A percentile compares a stretch with the other conserved stretches of the same genome.
These are phyloP conservation scores for Cyphomyrus plagiostoma DNA, from an alignment of 2,113 vertebrate species.

Conservation along the genomic window DNA sequence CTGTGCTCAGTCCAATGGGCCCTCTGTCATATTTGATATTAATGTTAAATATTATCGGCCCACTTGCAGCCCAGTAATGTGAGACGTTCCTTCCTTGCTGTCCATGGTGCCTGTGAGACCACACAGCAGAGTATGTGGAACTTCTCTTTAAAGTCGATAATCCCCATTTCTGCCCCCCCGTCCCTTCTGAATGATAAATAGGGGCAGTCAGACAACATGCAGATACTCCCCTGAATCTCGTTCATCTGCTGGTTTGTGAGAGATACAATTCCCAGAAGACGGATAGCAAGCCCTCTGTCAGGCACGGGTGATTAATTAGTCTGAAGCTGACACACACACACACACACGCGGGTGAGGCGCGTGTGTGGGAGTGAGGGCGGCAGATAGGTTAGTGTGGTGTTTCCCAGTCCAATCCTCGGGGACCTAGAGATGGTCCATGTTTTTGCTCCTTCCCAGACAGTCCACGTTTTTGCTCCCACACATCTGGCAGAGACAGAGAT, in stretches of 20 bases:
- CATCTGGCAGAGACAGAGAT: not conserved
- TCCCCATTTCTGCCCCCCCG: not conserved
- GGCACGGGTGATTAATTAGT: not conserved
- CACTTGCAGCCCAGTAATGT: not conserved
- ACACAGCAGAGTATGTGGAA: not conserved
- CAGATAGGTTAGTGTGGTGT: not conserved
- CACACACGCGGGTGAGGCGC: not conserved
- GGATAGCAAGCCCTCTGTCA: not conserved
- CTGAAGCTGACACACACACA: not conserved
- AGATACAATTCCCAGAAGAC: slow-evolving; percentile 7
- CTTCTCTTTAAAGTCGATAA: not conserved
- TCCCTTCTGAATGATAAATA: not conserved
- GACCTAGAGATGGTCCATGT: not conserved
- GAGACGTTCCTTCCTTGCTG: not conserved
- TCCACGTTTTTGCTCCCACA: not conserved
- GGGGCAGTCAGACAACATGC: not conserved
- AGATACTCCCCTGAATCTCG: not conserved
- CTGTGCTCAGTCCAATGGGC: not conserved
- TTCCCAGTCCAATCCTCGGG: not conserved
- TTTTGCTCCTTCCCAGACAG: not conserved
- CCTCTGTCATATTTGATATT: not conserved
- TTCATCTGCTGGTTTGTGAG: slow-evolving; percentile 6
- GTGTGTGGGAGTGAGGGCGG: not conserved
- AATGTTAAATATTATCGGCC: not conserved
- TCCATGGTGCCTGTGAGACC: not conserved